phyloP scores from a whole-genome alignment of 2,888 invertebrate genomes.

The Callimorpha dominula region DNA sequence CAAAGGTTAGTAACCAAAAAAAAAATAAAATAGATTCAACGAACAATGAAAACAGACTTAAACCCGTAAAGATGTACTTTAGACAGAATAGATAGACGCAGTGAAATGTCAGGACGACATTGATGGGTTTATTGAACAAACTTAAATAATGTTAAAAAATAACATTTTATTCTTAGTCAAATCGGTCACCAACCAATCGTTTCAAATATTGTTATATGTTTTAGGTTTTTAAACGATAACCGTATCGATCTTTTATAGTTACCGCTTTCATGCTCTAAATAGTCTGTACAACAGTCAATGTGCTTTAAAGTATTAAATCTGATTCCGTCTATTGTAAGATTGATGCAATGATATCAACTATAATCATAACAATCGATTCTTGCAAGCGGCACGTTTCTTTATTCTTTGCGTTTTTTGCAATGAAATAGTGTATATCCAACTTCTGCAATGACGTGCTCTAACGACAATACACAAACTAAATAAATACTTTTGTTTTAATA shows the following conservation, averaged over 20 bases:
- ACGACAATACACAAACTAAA: neutral
- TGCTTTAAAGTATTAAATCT: conserved; percentile 18
- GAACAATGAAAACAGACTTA: too few relatives aligned
- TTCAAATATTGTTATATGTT: neutral
- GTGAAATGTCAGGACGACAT: too few relatives aligned
- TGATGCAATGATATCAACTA: conserved; percentile 28
- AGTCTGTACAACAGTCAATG: conserved; percentile 7
- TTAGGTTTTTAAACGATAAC: neutral
- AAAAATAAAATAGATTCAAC: too few relatives aligned
- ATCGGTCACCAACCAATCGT: neutral
- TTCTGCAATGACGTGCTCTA: neutral
- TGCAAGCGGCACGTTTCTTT: conserved; percentile 23
- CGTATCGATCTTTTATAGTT: neutral
- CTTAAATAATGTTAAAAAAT: neutral
- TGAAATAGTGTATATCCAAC: neutral
- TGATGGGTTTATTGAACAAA: too few relatives aligned
- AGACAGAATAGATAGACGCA: too few relatives aligned
- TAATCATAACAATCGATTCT: conserved; percentile 38
- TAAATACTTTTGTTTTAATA: neutral
- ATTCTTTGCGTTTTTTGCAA: conserved; percentile 17
- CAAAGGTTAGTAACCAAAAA: too few relatives aligned
- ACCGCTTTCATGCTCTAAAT: neutral
- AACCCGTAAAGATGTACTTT: too few relatives aligned
- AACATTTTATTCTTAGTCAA: neutral
- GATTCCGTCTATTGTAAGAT: conserved; percentile 29